These are phyloP conservation scores for Leptinotarsa undecemlineata DNA, from an alignment of 1,140 invertebrate species.

Conservation along the genomic window DNA sequence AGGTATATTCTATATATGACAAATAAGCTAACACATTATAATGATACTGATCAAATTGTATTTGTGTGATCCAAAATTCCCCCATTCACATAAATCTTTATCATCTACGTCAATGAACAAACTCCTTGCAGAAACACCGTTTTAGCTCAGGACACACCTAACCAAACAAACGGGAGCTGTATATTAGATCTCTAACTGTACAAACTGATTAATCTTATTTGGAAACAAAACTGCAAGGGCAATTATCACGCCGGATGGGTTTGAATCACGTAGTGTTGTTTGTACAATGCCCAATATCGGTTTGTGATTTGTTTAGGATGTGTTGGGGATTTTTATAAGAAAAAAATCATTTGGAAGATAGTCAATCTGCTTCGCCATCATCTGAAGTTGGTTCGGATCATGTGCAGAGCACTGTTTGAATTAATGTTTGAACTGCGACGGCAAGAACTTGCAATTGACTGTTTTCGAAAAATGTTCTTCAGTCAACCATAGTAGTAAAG, in stretches of 20 bases:
- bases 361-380: too few relatives aligned
- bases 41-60: too few relatives aligned
- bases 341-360: not conserved
- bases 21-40: too few relatives aligned
- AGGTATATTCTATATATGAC: too few relatives aligned
- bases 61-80: not conserved
- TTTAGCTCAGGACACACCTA: not conserved
- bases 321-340: not conserved
- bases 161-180: constrained; percentile 5
- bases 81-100: not conserved
- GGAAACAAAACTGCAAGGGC: constrained; percentile 4
- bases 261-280: not conserved
- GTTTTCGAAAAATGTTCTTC: too few relatives aligned
- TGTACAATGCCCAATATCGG: constrained; percentile 5
- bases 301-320: constrained; percentile 1
- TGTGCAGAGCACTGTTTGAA: too few relatives aligned
- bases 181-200: constrained; percentile 8
- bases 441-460: too few relatives aligned
- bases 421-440: too few relatives aligned
- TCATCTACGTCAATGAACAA: not conserved
- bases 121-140: not conserved
- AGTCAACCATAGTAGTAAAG: too few relatives aligned
- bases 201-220: constrained; percentile 6
- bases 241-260: constrained; percentile 4
- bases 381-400: too few relatives aligned